Conservation (phyloP, 2,113 vertebrate genomes). For the Pseudorhombus dupliciocellatus region DNA sequence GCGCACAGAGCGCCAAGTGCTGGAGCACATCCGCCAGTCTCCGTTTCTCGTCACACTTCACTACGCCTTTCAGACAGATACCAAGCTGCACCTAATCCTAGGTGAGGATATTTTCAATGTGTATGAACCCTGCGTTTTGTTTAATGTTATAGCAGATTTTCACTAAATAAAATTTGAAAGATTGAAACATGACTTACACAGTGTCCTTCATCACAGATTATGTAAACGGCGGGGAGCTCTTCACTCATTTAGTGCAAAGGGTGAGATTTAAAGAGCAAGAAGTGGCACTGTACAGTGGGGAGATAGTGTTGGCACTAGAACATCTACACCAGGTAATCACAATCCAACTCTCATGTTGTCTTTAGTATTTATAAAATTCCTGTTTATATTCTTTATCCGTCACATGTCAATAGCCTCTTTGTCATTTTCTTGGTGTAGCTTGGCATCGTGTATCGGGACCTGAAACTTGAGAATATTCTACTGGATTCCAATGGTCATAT, state of each 20-base stretch:
- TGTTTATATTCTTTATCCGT: background rate
- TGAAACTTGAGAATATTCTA: conserved; percentile 98
- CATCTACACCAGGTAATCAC: conserved; percentile 93
- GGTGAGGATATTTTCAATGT: conserved; percentile 74
- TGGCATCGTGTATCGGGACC: conserved; percentile 96
- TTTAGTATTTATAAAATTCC: background rate
- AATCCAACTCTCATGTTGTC: background rate
- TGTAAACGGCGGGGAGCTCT: conserved; percentile 96
- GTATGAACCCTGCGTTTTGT: background rate
- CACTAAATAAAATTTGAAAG: background rate
- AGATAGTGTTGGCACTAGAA: conserved; percentile 93
- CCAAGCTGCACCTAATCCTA: conserved; percentile 97
- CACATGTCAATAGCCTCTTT: background rate
- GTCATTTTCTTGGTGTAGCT: conserved; percentile 78
- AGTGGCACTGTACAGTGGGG: conserved; percentile 93
- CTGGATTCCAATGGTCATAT: conserved; percentile 95
- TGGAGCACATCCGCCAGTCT: conserved; percentile 95
- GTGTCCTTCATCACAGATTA: conserved; percentile 84
- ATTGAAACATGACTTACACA: background rate
- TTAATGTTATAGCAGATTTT: background rate
- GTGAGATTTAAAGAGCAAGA: conserved; percentile 94
- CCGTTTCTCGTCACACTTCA: conserved; percentile 95
- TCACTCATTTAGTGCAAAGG: conserved; percentile 98
- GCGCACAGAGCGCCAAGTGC: conserved; percentile 91
- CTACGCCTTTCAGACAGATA: conserved; percentile 98